Evolutionary conservation across 2,113 vertebrate species (phyloP).

Genomic region (Prinia subflava): DNA sequence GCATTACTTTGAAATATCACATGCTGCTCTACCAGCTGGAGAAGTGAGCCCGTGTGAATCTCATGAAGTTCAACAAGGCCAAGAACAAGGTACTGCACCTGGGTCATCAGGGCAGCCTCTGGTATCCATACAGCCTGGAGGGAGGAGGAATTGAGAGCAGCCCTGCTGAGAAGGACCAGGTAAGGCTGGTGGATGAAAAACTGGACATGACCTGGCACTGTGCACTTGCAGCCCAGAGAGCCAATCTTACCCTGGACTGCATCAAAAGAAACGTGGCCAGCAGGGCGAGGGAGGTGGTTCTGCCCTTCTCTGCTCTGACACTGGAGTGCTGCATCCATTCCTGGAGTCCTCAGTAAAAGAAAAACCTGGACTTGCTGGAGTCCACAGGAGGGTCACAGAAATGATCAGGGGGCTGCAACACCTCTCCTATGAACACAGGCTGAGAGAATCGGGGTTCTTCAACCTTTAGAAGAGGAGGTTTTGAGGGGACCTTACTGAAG

Average conservation of each 20-base stretch:
- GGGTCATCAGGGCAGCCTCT: background rate
- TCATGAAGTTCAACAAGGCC: background rate
- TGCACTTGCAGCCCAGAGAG: background rate
- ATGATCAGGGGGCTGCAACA: background rate
- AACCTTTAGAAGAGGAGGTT: background rate
- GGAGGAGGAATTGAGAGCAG: background rate
- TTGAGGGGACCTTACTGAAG: background rate
- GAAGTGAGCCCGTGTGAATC: background rate
- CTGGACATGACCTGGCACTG: background rate
- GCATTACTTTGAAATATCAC: background rate
- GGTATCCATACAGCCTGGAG: background rate
- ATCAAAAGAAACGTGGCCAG: background rate
- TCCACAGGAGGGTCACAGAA: background rate
- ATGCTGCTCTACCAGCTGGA: background rate
- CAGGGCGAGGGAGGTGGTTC: background rate
- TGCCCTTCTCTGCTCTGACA: background rate
- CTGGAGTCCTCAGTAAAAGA: background rate
- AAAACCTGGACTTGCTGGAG: background rate
- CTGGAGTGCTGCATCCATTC: background rate
- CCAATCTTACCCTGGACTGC: background rate
- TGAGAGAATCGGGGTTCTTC: background rate
- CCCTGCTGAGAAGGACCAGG: background rate
- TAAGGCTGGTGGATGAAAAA: background rate
- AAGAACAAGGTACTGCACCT: background rate
- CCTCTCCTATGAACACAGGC: background rate